Evolutionary conservation across 2,113 vertebrate genomes (phyloP).

Genomic region (Melanerpes formicivorus): DNA sequence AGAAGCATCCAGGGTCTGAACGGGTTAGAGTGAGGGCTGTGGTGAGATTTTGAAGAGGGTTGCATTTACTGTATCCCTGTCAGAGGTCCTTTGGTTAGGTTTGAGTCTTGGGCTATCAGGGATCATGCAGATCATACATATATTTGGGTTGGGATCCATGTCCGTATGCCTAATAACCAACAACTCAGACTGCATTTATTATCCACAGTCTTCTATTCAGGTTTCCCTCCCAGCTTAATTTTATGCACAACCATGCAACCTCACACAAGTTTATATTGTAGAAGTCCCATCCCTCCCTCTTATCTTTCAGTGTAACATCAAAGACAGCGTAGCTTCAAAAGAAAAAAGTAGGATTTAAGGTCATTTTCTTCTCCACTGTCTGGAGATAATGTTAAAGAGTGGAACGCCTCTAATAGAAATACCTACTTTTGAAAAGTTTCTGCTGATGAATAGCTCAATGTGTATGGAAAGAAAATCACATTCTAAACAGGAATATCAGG

Average conservation of each 20-base stretch:
- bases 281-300: background rate
- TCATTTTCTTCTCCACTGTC: background rate
- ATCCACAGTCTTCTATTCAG: background rate
- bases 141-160: background rate
- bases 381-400: background rate
- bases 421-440: background rate
- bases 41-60: background rate
- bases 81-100: background rate
- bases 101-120: background rate
- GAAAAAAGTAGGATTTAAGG: background rate
- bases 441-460: background rate
- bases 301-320: background rate
- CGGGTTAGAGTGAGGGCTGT: background rate
- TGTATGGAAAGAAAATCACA: background rate
- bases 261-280: background rate
- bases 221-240: background rate
- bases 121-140: accelerated
- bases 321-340: background rate
- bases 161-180: background rate
- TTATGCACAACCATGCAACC: background rate
- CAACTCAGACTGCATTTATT: background rate
- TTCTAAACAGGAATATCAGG: background rate
- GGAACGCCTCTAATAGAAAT: background rate
- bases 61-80: background rate
- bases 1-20: background rate